Conservation (phyloP, 2,797 vertebrate genomes). For the Anguilla marmorata region DNA sequence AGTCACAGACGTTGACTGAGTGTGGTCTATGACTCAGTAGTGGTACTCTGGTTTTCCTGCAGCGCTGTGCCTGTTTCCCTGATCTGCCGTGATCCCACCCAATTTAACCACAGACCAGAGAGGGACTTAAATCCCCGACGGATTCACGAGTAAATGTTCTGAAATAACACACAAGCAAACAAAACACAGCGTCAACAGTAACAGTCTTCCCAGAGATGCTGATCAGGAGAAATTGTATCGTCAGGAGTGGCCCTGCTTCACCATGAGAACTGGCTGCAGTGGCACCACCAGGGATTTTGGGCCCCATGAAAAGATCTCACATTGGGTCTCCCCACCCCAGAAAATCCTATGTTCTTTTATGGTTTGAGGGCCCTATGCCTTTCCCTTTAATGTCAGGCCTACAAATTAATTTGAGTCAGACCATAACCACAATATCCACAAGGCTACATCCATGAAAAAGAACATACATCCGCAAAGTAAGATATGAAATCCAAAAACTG, state of each 20-base stretch:
- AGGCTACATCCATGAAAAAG: conserved; percentile 30
- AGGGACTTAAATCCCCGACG: neutral
- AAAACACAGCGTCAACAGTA: neutral
- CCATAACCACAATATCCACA: conserved; percentile 47
- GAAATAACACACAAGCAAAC: neutral
- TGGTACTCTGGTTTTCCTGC: neutral
- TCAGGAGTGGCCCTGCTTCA: conserved; percentile 39
- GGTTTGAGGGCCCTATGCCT: neutral
- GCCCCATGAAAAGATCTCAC: conserved; percentile 42
- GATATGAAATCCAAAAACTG: neutral
- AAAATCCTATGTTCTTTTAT: no score
- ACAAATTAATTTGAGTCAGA: conserved; percentile 60
- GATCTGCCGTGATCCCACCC: conserved; percentile 10
- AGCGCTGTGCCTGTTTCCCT: neutral
- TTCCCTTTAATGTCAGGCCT: conserved; percentile 54
- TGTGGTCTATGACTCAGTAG: neutral
- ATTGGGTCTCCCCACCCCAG: conserved; percentile 56
- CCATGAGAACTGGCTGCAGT: conserved; percentile 32
- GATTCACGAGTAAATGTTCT: neutral
- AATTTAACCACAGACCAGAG: neutral
- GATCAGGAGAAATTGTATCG: conserved; percentile 61
- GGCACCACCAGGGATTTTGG: no score
- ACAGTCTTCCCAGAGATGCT: neutral
- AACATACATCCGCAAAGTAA: neutral
- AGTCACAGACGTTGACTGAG: neutral